A percentile compares a stretch with the other conserved stretches of the same genome.
Conservation (phyloP, 1,140 invertebrate species). For the Trichomalopsis sarcophagae region DNA sequence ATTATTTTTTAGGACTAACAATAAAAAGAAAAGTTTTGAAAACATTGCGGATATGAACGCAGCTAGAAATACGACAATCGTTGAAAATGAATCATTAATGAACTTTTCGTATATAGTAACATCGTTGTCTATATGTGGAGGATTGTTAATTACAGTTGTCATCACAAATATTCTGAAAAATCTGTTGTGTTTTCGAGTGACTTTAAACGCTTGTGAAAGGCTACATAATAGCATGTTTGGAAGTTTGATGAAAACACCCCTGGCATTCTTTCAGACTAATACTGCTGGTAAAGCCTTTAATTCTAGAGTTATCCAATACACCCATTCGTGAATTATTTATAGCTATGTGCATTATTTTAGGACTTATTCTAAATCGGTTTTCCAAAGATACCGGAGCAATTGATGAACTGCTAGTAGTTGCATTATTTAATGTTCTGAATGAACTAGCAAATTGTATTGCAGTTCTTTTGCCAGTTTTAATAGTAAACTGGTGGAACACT, state of each 20-base stretch:
- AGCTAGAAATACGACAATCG: too few species aligned
- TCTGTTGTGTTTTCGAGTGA: constrained; percentile 74
- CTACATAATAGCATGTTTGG: constrained; percentile 82
- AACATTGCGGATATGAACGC: too few species aligned
- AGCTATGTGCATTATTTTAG: constrained; percentile 65
- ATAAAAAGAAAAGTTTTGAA: too few species aligned
- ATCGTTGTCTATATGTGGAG: constrained; percentile 56
- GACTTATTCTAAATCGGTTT: constrained; percentile 89
- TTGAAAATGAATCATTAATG: background rate
- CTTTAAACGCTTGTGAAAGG: constrained; percentile 80
- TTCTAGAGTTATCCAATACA: background rate
- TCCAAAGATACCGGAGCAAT: constrained; percentile 89
- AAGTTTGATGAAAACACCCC: constrained; percentile 77
- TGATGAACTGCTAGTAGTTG: constrained; percentile 88
- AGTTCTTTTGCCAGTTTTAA: constrained; percentile 77
- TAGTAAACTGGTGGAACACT: constrained; percentile 85
- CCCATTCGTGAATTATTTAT: background rate
- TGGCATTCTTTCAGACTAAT: constrained; percentile 83
- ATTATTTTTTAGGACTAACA: too few species aligned
- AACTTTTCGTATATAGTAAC: background rate
- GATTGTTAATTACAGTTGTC: constrained; percentile 68
- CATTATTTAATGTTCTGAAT: constrained; percentile 83
- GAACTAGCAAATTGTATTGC: constrained; percentile 70
- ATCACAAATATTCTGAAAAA: constrained; percentile 71
- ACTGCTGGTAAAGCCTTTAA: constrained; percentile 74